Conservation (phyloP, 1,140 invertebrate genomes). For the Bombus picipes region DNA sequence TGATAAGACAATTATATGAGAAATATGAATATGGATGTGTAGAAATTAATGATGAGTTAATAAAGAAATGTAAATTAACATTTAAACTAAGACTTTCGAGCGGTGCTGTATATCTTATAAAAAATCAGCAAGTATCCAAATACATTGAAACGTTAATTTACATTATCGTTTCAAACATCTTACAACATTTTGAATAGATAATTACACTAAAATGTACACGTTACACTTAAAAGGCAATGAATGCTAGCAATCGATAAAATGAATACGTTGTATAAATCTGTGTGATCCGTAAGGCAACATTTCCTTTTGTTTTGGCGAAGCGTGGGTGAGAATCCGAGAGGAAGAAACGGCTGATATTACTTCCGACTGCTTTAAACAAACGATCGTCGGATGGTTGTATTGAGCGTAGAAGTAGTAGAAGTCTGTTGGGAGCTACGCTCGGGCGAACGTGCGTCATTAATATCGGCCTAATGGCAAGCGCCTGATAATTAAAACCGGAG, state of each 20-base stretch:
- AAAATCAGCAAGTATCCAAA: too few species aligned
- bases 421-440: constrained; percentile 20
- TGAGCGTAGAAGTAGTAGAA: background rate
- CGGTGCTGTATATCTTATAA: too few species aligned
- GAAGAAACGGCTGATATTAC: constrained; percentile 16
- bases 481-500: constrained; percentile 71
- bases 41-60: too few species aligned
- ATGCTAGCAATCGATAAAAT: background rate
- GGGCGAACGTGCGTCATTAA: constrained; percentile 61
- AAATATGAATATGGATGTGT: too few species aligned
- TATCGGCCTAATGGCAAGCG: constrained; percentile 64
- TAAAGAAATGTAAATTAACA: too few species aligned
- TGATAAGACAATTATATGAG: too few species aligned
- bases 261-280: background rate
- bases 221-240: background rate
- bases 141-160: too few species aligned
- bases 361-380: constrained; percentile 27
- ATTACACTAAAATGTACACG: background rate
- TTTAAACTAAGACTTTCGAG: too few species aligned
- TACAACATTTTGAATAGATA: background rate
- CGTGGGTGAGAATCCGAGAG: background rate
- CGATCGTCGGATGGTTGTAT: background rate
- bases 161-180: too few species aligned
- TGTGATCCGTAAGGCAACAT: background rate
- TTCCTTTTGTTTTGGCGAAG: background rate